A percentile compares a stretch with the other conserved stretches of the same genome.
Evolutionary conservation across 1,140 invertebrate species (phyloP).

Genomic region (Probaryconus sp.): DNA sequence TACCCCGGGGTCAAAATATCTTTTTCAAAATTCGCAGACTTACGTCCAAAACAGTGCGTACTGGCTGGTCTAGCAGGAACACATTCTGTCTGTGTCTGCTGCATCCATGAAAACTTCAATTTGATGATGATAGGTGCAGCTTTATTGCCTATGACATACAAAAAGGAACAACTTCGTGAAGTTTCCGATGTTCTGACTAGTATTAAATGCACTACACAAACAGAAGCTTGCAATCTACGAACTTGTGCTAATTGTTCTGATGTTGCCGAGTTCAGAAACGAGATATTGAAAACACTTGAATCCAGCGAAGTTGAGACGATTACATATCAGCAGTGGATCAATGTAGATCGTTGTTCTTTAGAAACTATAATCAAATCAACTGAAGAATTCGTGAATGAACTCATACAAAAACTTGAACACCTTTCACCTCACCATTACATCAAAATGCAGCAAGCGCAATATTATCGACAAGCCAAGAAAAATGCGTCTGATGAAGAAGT

Average conservation of each 20-base stretch:
- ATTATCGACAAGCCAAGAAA: too few relatives aligned
- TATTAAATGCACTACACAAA: conserved; percentile 5
- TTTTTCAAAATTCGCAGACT: conserved; percentile 32
- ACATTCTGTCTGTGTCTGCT: conserved; percentile 29
- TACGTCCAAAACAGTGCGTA: conserved; percentile 28
- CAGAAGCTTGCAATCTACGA: not conserved
- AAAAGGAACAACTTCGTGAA: not conserved
- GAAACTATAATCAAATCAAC: conserved; percentile 12
- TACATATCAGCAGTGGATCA: conserved; percentile 17
- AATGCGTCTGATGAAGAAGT: too few relatives aligned
- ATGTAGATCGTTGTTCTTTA: conserved; percentile 20
- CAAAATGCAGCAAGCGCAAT: too few relatives aligned
- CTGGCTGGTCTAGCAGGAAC: conserved; percentile 20
- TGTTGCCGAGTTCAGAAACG: conserved; percentile 1
- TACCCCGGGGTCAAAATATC: conserved; percentile 24
- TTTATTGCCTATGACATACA: conserved; percentile 1
- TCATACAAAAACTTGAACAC: conserved; percentile 18
- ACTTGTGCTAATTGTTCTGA: conserved; percentile 3
- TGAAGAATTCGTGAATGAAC: conserved; percentile 32
- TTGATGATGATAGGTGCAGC: conserved; percentile 17
- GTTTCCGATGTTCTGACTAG: conserved; percentile 2
- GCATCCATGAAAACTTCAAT: conserved; percentile 31
- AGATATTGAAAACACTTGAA: conserved; percentile 12
- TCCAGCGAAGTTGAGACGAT: conserved; percentile 8
- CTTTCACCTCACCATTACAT: conserved; percentile 46